Percentiles rank a stretch among this genome's conserved stretches.
phyloP scores from a whole-genome alignment of 2,888 invertebrate species.

The Branchellion lobata region DNA sequence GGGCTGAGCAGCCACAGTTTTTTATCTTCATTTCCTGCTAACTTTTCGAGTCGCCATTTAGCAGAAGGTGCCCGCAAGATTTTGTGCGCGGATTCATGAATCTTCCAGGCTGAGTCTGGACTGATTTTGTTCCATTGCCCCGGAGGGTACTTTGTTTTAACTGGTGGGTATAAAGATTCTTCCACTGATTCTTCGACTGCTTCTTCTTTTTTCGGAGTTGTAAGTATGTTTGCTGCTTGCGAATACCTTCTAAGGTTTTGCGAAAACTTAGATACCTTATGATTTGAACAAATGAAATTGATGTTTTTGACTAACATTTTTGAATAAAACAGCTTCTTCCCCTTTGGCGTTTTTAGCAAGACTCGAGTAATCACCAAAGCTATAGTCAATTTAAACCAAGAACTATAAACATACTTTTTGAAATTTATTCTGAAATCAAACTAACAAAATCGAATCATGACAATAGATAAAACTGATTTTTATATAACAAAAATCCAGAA shows the following conservation, averaged over 20 bases:
- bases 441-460: no score
- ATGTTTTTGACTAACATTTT: slow-evolving; percentile 3
- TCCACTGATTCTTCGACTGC: background rate
- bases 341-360: no score
- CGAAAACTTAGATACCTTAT: background rate
- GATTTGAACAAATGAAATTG: background rate
- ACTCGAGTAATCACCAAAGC: no score
- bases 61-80: slow-evolving; percentile 50
- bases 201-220: slow-evolving; percentile 3
- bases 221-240: background rate
- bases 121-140: slow-evolving; percentile 57
- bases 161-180: slow-evolving; percentile 55
- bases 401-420: no score
- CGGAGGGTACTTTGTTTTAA: slow-evolving; percentile 57
- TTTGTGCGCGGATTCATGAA: slow-evolving; percentile 53
- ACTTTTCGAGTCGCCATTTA: slow-evolving; percentile 53
- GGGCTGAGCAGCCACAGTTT: slow-evolving; percentile 42
- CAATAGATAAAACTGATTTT: no score
- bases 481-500: no score
- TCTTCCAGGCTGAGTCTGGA: slow-evolving; percentile 55
- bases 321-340: no score
- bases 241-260: background rate
- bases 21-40: slow-evolving; percentile 49
- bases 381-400: no score
- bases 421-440: no score